Percentiles rank a stretch among this genome's conserved stretches.
Evolutionary conservation across 2,113 vertebrate species (phyloP).

Genomic region (Gavialis gangeticus): DNA sequence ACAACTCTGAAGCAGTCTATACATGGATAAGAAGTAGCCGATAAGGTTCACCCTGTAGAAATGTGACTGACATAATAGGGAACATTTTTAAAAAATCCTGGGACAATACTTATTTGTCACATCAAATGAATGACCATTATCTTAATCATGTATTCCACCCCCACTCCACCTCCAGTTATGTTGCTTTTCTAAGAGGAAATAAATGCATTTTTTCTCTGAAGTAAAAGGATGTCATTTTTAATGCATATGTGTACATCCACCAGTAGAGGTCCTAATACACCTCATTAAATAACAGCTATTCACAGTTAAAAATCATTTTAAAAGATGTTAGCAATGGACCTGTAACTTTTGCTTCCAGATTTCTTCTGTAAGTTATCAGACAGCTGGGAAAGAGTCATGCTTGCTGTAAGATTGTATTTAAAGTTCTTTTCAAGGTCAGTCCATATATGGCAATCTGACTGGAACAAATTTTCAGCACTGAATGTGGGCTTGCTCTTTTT

Average conservation of each 20-base stretch:
- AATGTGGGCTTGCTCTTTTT: neutral
- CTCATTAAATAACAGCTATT: neutral
- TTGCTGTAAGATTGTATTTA: neutral
- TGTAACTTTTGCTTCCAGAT: neutral
- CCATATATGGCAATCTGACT: neutral
- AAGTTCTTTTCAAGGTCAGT: neutral
- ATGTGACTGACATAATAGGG: neutral
- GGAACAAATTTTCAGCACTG: neutral
- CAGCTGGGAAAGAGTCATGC: neutral
- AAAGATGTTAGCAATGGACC: neutral
- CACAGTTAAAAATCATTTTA: rapidly evolving
- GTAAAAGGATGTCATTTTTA: neutral
- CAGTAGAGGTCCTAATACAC: neutral
- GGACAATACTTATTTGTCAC: neutral
- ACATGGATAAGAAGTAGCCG: neutral
- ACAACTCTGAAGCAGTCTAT: neutral
- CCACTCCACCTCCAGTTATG: neutral
- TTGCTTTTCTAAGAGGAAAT: neutral
- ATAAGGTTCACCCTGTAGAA: neutral
- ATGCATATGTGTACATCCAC: neutral
- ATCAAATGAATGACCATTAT: neutral
- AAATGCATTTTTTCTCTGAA: neutral
- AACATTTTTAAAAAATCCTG: neutral
- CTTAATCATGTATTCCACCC: neutral
- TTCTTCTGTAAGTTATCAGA: neutral